Evolutionary conservation across 1,140 invertebrate genomes (phyloP).

Genomic region (Zaprionus gabonicus): DNA sequence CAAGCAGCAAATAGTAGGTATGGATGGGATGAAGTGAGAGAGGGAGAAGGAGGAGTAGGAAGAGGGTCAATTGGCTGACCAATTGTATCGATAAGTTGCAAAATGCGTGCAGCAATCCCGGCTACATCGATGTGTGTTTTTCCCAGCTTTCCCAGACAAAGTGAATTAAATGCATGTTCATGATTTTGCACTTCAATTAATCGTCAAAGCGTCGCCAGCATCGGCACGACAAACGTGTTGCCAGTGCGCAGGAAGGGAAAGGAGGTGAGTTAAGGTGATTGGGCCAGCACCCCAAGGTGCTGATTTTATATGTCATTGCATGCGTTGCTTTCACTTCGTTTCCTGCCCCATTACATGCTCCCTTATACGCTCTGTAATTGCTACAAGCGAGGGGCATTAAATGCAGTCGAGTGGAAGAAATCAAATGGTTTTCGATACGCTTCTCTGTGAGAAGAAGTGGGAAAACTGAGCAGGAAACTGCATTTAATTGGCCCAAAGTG

Average conservation of each 20-base stretch:
- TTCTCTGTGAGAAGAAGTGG: background rate
- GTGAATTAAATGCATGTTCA: conserved; percentile 70
- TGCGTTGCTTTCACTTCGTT: background rate
- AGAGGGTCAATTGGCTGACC: conserved; percentile 25
- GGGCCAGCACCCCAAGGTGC: conserved; percentile 20
- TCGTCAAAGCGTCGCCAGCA: conserved; percentile 1
- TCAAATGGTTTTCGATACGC: conserved; percentile 16
- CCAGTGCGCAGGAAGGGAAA: background rate
- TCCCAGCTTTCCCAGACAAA: conserved; percentile 46
- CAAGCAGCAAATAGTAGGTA: background rate
- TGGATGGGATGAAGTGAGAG: too few relatives aligned
- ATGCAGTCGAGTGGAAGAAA: conserved; percentile 26
- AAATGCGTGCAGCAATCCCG: conserved; percentile 64
- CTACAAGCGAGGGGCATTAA: conserved; percentile 17
- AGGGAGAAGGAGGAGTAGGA: conserved; percentile 37
- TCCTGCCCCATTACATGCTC: background rate
- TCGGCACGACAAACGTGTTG: background rate
- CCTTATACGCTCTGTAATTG: conserved; percentile 6
- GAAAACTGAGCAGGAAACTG: conserved; percentile 13
- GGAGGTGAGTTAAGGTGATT: conserved; percentile 12
- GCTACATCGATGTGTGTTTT: conserved; percentile 32
- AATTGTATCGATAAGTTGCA: conserved; percentile 40
- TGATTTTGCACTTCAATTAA: conserved; percentile 66
- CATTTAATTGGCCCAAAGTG: conserved; percentile 42
- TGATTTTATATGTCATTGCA: conserved; percentile 17